Conservation (phyloP, 2,888 invertebrate genomes). For the Branchinecta sandiegonensis region DNA sequence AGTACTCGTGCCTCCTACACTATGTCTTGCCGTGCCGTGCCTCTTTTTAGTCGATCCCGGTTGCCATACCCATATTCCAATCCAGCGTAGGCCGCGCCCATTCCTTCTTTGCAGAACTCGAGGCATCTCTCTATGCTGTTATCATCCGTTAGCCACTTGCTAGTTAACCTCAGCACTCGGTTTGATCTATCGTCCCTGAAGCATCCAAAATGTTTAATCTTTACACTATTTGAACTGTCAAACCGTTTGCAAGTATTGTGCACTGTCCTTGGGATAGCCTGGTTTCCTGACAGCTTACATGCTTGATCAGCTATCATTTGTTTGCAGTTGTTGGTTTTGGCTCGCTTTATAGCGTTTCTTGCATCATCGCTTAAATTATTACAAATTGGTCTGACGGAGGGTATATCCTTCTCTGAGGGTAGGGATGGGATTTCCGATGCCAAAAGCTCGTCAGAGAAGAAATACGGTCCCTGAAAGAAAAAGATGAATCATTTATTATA, state of each 20-base stretch:
- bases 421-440: background rate
- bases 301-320: background rate
- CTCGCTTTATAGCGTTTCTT: background rate
- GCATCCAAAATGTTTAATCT: background rate
- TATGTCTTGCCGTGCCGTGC: no score
- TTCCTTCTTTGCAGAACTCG: constrained; percentile 4
- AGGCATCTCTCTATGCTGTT: background rate
- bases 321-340: background rate
- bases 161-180: background rate
- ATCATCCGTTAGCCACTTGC: constrained; percentile 2
- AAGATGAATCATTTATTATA: background rate
- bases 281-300: background rate
- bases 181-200: background rate
- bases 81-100: constrained; percentile 5
- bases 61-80: background rate
- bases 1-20: no score
- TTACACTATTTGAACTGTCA: background rate
- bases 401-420: background rate
- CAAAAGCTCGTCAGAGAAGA: background rate
- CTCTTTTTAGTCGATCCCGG: no score
- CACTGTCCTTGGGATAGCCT: background rate
- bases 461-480: background rate
- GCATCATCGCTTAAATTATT: background rate
- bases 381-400: background rate
- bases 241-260: constrained; percentile 9